A percentile compares a stretch with the other conserved stretches of the same genome.
These are phyloP conservation scores for Anableps anableps DNA, from an alignment of 2,797 vertebrate species.

Conservation along the genomic window DNA sequence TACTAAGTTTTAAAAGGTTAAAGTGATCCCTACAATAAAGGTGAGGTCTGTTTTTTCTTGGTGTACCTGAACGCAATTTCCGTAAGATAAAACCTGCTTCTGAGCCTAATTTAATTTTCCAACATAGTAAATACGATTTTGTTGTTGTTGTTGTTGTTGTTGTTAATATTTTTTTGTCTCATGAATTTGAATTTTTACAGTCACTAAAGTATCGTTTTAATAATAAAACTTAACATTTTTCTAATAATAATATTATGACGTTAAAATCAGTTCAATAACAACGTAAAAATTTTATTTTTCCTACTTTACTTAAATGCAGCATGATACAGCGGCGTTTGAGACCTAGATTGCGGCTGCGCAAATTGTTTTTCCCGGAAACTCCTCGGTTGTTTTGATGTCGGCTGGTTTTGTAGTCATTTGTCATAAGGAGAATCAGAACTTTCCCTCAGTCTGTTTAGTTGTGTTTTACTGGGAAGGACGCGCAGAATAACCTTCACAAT, in stretches of 20 bases:
- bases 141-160: not conserved
- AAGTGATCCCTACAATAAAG: not conserved
- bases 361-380: conserved; percentile 48
- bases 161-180: not conserved
- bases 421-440: conserved; percentile 6
- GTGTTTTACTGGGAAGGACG: fast-evolving
- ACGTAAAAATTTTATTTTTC: not conserved
- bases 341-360: conserved; percentile 56
- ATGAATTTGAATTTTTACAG: not conserved
- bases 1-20: not conserved
- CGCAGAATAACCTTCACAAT: not conserved
- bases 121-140: not conserved
- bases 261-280: too few species aligned
- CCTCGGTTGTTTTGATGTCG: conserved; percentile 56
- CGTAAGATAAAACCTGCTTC: not conserved
- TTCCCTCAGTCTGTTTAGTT: fast-evolving
- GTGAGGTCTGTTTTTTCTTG: not conserved
- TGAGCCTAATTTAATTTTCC: not conserved
- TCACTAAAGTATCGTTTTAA: not conserved
- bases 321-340: fast-evolving
- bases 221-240: not conserved
- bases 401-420: conserved; percentile 11
- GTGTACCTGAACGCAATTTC: not conserved
- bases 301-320: conserved; percentile 24
- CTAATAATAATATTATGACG: not conserved